Evolutionary conservation across 1,140 invertebrate genomes (phyloP).

Genomic region (Bradysia coprophila): DNA sequence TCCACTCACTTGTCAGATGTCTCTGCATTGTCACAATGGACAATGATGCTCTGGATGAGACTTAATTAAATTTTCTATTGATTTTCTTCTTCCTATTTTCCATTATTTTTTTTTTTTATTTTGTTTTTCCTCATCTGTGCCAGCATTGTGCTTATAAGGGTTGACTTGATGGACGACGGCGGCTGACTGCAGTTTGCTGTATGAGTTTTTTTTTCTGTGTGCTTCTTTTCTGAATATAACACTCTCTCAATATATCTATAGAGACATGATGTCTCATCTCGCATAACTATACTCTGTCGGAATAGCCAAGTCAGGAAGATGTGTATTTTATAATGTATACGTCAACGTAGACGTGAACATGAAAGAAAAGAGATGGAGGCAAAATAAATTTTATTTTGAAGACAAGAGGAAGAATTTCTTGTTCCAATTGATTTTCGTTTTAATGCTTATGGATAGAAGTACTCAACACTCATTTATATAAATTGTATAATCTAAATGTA

Average conservation of each 20-base stretch:
- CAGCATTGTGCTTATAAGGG: not conserved
- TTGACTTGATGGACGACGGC: not conserved
- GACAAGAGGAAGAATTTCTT: no score
- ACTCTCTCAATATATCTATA: not conserved
- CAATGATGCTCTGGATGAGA: constrained; percentile 3
- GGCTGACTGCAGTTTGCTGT: not conserved
- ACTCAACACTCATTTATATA: no score
- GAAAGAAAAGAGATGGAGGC: no score
- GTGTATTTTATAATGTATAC: no score
- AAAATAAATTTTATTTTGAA: no score
- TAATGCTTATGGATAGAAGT: no score
- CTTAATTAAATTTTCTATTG: constrained; percentile 4
- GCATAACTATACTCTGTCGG: no score
- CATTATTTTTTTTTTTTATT: not conserved
- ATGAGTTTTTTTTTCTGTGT: not conserved
- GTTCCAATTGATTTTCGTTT: no score
- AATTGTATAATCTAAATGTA: no score
- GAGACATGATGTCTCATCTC: no score
- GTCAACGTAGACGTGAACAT: no score
- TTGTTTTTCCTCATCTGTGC: not conserved
- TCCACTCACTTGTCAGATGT: constrained; percentile 1
- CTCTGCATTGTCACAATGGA: constrained; percentile 1
- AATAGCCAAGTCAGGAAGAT: no score
- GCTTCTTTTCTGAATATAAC: not conserved
- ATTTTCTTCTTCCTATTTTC: not conserved